Conservation (phyloP, 2,113 vertebrate species). For the Chroicocephalus ridibundus region DNA sequence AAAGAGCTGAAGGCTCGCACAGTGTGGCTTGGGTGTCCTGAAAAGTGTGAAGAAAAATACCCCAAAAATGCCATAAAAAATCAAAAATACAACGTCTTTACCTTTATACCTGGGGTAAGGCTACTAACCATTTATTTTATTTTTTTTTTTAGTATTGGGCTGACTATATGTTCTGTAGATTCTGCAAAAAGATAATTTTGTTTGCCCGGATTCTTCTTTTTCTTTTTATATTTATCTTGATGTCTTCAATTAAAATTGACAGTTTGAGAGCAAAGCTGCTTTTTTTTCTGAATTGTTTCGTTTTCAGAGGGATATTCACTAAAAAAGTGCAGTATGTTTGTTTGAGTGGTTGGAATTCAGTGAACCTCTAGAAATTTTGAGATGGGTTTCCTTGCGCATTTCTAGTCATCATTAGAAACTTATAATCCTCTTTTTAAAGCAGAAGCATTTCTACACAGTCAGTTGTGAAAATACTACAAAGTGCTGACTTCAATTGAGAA, state of each 20-base stretch:
- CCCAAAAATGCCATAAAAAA: conserved; percentile 96
- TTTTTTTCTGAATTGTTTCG: background rate
- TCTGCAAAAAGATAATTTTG: background rate
- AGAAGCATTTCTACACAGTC: background rate
- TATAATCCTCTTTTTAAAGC: background rate
- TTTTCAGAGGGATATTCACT: background rate
- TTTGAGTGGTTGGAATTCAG: background rate
- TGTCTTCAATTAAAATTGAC: background rate
- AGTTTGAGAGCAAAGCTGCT: background rate
- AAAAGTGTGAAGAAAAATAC: conserved; percentile 97
- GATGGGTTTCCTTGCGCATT: background rate
- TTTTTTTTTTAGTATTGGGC: background rate
- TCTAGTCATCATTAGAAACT: background rate
- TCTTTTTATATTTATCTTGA: background rate
- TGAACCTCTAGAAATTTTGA: background rate
- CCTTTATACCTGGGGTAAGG: conserved; percentile 98
- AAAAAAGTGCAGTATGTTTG: background rate
- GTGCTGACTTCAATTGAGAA: background rate
- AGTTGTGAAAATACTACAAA: background rate
- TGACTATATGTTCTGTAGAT: background rate
- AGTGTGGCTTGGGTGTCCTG: conserved; percentile 95
- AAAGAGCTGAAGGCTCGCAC: conserved; percentile 92
- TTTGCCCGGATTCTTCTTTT: background rate
- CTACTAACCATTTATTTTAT: background rate
- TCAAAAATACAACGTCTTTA: conserved; percentile 97